Evolutionary conservation across 2,797 vertebrate species (phyloP), one percentile per base, ranked within the genome.

Genomic region (Oreochromis grahami): DNA sequence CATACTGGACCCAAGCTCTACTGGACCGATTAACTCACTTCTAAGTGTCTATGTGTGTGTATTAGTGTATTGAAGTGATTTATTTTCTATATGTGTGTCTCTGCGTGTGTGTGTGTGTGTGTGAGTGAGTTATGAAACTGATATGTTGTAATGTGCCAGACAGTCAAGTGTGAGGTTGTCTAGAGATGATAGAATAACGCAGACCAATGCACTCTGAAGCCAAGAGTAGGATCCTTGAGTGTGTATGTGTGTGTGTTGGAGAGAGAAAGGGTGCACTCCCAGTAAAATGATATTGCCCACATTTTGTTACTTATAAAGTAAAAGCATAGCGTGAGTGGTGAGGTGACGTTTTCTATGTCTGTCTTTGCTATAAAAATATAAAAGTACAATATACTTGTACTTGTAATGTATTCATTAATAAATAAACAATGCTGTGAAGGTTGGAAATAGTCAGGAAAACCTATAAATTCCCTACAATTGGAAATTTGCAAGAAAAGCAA

Each of bases 161-260:
- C 58, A 14, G 90, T 83, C 65, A 53, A 80, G 85, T 81, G 72
- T 77, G 86, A 26, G 74, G 80, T 72, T 79, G 84, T 89, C 76
- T 51, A 11, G 45, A 82, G 86, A 89, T 79, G 94, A 93, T 93
- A 90, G 89, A 93, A 94, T 94, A 93, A 93, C 94, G 78, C 86
- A 56, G 78, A 93, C 81, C 63, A 70, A 78, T 87, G 76, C 81
- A 32, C 55, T 86, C 52, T 72, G 76, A 83, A 19, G 86, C 91
- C 89, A 89, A 80, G 48, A 76, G 34, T n/a, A 29, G 38, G 51
- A 50, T 41, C 52, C 10, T 3, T 84, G 12, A 80, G 29, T 82
- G 76, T 85, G 56, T 10, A 4, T 84, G 43, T 77, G 77, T 74
- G 21, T 48, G 55, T 17, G 74, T 63, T 60, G 55, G 58, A n/a